Percentiles rank a stretch among this genome's conserved stretches.
Evolutionary conservation across 2,888 invertebrate genomes (phyloP).

Genomic region (Diaprepes abbreviatus): DNA sequence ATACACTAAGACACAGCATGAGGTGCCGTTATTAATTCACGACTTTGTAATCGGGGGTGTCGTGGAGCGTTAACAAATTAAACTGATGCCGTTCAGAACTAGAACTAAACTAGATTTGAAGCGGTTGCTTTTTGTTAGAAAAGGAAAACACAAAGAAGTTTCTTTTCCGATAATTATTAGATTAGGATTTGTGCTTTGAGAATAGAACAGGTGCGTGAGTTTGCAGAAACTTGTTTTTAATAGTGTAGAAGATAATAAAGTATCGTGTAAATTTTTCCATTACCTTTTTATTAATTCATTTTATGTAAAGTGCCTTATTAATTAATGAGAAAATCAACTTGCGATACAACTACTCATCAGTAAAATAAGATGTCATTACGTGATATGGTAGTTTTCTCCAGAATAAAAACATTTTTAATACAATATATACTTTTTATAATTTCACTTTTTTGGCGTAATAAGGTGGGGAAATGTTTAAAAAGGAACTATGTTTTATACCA

Average conservation of each 20-base stretch:
- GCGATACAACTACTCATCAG: no score
- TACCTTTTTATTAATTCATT: no score
- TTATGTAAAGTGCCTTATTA: no score
- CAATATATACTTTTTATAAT: no score
- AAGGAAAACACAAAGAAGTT: conserved; percentile 5
- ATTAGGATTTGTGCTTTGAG: background rate
- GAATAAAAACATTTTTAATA: no score
- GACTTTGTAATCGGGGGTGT: conserved; percentile 56
- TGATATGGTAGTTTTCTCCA: no score
- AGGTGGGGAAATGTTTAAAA: no score
- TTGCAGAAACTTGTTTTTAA: background rate
- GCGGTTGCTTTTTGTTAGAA: conserved; percentile 6
- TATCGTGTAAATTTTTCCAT: background rate
- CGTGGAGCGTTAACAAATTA: conserved; percentile 35
- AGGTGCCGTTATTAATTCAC: conserved; percentile 59
- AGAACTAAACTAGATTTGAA: conserved; percentile 12
- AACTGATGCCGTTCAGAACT: conserved; percentile 24
- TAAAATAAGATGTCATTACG: no score
- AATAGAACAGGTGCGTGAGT: background rate
- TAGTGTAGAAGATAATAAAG: background rate
- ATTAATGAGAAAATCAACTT: no score
- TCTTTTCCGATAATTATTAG: background rate
- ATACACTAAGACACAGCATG: conserved; percentile 58
- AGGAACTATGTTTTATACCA: no score
- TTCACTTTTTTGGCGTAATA: no score